A percentile compares a stretch with the other conserved stretches of the same genome.
These are phyloP conservation scores for Dryadula phaetusa DNA, from an alignment of 2,888 invertebrate species.

Conservation along the genomic window DNA sequence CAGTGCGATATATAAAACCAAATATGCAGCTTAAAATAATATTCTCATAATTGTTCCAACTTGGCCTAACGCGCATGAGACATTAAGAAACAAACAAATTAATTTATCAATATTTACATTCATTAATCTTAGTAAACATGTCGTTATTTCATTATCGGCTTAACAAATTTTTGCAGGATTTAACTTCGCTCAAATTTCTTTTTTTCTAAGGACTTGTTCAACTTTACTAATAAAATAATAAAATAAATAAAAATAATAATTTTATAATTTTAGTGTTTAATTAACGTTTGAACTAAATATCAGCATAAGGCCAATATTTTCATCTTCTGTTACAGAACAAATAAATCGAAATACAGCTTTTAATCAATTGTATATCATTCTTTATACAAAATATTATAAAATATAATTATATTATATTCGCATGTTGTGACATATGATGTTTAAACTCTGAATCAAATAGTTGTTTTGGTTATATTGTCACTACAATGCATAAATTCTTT, in stretches of 20 bases:
- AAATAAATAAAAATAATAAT: neutral
- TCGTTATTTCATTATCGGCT: constrained; percentile 48
- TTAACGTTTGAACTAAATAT: too few species aligned
- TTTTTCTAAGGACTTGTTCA: neutral
- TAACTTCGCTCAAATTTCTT: neutral
- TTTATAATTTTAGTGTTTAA: neutral
- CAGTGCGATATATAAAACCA: too few species aligned
- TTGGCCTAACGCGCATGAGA: constrained; percentile 17
- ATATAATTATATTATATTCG: neutral
- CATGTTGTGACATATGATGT: neutral
- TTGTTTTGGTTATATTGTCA: neutral
- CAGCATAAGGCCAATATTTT: too few species aligned
- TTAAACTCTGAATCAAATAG: neutral
- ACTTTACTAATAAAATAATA: neutral
- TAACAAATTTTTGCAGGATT: constrained; percentile 8
- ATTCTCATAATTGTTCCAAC: neutral
- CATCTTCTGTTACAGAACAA: too few species aligned
- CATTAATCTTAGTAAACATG: constrained; percentile 38
- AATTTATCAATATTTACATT: constrained; percentile 74
- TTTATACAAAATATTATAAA: neutral
- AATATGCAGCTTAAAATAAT: neutral
- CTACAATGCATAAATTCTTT: neutral
- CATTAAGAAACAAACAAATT: constrained; percentile 62
- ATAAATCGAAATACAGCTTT: neutral
- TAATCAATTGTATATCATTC: neutral